Evolutionary conservation across 1,140 invertebrate genomes (phyloP).

Genomic region (Drosophila tani): DNA sequence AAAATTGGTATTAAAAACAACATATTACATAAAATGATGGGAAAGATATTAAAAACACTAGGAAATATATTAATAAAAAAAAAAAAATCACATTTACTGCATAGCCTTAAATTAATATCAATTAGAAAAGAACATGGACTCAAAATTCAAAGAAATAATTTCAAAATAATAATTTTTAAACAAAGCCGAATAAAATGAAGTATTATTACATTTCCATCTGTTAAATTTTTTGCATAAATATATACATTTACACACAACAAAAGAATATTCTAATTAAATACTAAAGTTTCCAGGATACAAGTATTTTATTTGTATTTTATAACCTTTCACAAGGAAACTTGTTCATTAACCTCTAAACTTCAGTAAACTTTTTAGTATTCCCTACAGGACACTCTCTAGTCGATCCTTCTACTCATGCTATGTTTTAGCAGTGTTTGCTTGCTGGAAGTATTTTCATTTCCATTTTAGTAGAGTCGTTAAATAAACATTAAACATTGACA

Average conservation of each 20-base stretch:
- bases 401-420: conserved; percentile 20
- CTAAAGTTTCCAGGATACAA: neutral
- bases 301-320: too few relatives aligned
- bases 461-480: conserved; percentile 75
- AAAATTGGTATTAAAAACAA: neutral
- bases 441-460: conserved; percentile 52
- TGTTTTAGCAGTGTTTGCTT: conserved; percentile 28
- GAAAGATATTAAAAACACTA: neutral
- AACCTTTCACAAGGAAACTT: neutral
- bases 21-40: neutral
- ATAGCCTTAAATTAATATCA: too few relatives aligned
- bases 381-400: conserved; percentile 12
- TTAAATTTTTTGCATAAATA: neutral
- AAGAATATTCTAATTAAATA: neutral
- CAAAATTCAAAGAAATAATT: too few relatives aligned
- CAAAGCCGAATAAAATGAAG: too few relatives aligned
- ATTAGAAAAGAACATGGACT: too few relatives aligned
- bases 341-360: too few relatives aligned
- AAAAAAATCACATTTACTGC: too few relatives aligned
- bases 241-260: neutral
- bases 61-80: too few relatives aligned
- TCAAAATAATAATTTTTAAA: neutral
- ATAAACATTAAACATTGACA: conserved; percentile 79
- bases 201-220: neutral
- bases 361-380: neutral